Percentiles rank a stretch among this genome's conserved stretches.
These are phyloP conservation scores for Macrophya annulata DNA, from an alignment of 2,888 invertebrate genomes.

Conservation along the genomic window DNA sequence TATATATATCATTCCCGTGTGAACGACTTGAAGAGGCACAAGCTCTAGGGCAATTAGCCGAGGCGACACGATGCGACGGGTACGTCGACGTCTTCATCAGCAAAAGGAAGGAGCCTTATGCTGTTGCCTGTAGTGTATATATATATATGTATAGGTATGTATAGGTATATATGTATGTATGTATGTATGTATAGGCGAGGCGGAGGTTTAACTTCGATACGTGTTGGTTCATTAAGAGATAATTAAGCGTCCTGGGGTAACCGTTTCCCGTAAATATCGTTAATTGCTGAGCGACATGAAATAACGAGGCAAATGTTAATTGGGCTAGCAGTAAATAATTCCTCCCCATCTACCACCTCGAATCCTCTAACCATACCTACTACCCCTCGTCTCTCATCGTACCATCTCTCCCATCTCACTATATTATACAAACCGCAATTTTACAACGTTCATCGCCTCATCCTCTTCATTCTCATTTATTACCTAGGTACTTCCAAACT, in stretches of 20 bases:
- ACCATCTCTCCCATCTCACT: neutral
- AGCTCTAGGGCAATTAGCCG: slow-evolving; percentile 42
- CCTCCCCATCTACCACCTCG: neutral
- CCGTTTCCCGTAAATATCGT: slow-evolving; percentile 66
- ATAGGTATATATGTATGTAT: no score
- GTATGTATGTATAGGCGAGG: neutral
- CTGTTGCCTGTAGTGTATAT: no score
- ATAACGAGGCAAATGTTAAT: slow-evolving; percentile 61
- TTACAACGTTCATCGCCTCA: no score
- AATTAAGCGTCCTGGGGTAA: slow-evolving; percentile 67
- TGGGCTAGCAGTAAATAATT: slow-evolving; percentile 60
- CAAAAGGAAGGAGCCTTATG: no score
- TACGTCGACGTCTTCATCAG: slow-evolving; percentile 48
- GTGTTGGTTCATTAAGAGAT: slow-evolving; percentile 71
- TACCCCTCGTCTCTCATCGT: slow-evolving; percentile 9
- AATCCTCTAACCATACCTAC: neutral
- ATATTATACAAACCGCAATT: no score
- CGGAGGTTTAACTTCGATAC: slow-evolving; percentile 48
- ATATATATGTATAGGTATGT: no score
- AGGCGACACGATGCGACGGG: neutral
- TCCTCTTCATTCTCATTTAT: neutral
- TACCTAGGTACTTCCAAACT: no score
- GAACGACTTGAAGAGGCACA: neutral
- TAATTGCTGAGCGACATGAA: slow-evolving; percentile 56
- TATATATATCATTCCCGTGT: neutral